Evolutionary conservation across 2,888 invertebrate species (phyloP).

Genomic region (Xestia ashworthii): DNA sequence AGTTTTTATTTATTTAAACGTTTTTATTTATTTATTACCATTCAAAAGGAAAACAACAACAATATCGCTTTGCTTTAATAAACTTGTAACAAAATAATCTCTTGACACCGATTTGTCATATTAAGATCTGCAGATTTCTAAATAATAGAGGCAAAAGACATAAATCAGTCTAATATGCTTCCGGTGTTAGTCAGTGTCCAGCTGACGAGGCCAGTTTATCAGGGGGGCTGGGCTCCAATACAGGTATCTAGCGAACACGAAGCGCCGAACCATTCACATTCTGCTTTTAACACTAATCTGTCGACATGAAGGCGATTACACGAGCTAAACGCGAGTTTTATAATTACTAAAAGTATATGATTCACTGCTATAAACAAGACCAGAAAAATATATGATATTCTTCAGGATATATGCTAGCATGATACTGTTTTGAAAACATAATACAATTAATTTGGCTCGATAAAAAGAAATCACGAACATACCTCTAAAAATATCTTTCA

Average conservation of each 20-base stretch:
- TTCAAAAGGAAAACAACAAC: not conserved
- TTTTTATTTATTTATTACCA: not conserved
- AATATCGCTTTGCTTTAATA: constrained; percentile 3
- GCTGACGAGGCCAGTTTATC: constrained; percentile 70
- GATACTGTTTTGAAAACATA: no score
- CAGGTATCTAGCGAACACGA: constrained; percentile 56
- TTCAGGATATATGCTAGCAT: no score
- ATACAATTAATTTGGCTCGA: no score
- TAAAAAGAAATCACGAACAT: no score
- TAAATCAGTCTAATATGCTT: constrained; percentile 78
- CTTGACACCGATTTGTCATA: constrained; percentile 57
- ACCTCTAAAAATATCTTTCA: no score
- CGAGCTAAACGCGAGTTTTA: no score
- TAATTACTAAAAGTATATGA: no score
- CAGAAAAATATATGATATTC: no score
- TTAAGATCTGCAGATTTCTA: constrained; percentile 80
- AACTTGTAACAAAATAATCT: constrained; percentile 35
- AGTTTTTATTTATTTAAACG: not conserved
- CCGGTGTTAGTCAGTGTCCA: constrained; percentile 72
- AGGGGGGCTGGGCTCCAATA: constrained; percentile 61
- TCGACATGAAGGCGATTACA: no score
- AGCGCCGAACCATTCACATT: constrained; percentile 40
- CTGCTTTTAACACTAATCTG: constrained; percentile 49
- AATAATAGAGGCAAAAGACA: constrained; percentile 77
- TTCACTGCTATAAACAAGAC: no score